Conservation (phyloP, 2,113 vertebrate genomes). For the Meles meles region DNA sequence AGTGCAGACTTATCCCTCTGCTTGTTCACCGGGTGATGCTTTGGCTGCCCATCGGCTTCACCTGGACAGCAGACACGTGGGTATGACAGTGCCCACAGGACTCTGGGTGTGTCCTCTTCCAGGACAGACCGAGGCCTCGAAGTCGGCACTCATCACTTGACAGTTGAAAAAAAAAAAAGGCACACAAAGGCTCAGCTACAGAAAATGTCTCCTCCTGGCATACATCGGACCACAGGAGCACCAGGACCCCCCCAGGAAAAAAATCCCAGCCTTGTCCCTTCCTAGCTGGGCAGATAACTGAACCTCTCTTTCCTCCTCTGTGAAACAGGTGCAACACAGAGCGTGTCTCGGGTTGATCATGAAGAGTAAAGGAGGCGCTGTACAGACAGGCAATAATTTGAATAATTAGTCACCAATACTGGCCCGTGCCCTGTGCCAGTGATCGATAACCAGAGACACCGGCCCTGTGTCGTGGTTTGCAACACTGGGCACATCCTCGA, state of each 20-base stretch:
- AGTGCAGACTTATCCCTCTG: background rate
- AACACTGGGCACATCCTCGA: background rate
- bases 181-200: background rate
- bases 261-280: background rate
- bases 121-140: background rate
- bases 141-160: background rate
- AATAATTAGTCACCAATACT: no score
- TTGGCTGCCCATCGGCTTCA: background rate
- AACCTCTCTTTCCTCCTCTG: background rate
- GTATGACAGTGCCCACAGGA: no score
- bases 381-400: no score
- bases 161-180: no score
- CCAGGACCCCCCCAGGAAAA: background rate
- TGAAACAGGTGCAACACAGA: background rate
- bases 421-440: background rate
- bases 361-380: background rate
- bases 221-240: background rate
- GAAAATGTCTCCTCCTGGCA: background rate
- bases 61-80: background rate
- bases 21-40: rapidly evolving
- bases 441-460: background rate
- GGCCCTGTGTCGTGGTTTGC: background rate
- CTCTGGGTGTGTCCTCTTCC: background rate
- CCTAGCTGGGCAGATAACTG: background rate
- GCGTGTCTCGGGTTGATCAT: rapidly evolving